Evolutionary conservation across 2,888 invertebrate genomes (phyloP), one percentile per base, ranked within the genome.

Genomic region (Leptinotarsa juncta): DNA sequence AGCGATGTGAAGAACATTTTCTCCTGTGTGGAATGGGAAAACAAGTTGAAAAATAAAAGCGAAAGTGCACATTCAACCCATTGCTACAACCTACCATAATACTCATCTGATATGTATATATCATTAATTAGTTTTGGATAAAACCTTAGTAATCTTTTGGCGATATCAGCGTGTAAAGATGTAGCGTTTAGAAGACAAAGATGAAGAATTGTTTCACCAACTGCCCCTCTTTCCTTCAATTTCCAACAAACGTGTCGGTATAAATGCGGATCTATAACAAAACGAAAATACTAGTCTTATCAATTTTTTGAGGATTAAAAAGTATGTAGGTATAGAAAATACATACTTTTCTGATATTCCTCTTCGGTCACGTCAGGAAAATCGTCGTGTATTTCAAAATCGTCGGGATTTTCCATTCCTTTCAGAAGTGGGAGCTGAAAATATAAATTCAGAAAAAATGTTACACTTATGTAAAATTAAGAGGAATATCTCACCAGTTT

Each of bases 81-180:
- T 10, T 42, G 42, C 10, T 42, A 42, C 42, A 65, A 75, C 51
- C 84, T 89, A 96, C 97, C 99, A 85, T 97, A 99, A 87, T 98
- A 99, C 88, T 99, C 99, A 84, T 99, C 99, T 67, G 94, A 94
- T 89, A 97, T 94, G 88, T 98, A 99, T 81, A 97, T 95, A 85
- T 99, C 99, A 85, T 97, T 95, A 83, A 99, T 96, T 23, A 99
- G 91, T 86, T 96, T 97, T 0, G 99, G 99, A 89, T 96, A 99
- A 86, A 96, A 95, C 68, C 95, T 91, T 10, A 99, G 89, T 42
- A 99, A 90, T 73, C 98, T 90, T 88, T 98, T 98, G 0, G 97
- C 98, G 71, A 99, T 90, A 86, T 98, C 98, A 1, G 96, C 96
- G 85, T 98, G 95, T 65, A 97, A 89, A 0, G 97, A 94, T 0